Evolutionary conservation across 1,140 invertebrate species (phyloP).

Genomic region (Bradysia coprophila): DNA sequence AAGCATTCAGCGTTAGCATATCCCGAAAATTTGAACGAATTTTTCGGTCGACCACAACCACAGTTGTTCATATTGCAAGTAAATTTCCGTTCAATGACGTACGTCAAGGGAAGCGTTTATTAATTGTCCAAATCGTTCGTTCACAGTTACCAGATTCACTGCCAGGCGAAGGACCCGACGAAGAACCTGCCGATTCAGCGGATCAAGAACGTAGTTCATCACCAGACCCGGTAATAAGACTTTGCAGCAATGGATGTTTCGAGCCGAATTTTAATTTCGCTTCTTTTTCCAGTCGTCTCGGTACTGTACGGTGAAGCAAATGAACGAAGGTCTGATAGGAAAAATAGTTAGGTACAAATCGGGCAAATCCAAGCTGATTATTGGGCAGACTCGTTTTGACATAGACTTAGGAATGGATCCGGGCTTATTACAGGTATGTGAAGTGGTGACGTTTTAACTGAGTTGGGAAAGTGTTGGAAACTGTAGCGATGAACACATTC

Average conservation of each 20-base stretch:
- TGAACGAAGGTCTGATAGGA: slow-evolving; percentile 35
- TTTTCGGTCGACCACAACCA: slow-evolving; percentile 10
- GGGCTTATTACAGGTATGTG: slow-evolving; percentile 22
- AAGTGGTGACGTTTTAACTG: slow-evolving; percentile 11
- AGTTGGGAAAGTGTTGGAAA: not conserved
- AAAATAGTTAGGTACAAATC: slow-evolving; percentile 32
- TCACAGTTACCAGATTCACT: slow-evolving; percentile 27
- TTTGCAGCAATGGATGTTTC: slow-evolving; percentile 8
- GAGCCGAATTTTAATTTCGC: slow-evolving; percentile 4
- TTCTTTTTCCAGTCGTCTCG: slow-evolving; percentile 12
- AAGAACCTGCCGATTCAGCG: slow-evolving; percentile 9
- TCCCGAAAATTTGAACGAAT: slow-evolving; percentile 3
- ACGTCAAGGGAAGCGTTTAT: too few species aligned
- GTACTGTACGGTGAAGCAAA: slow-evolving; percentile 19
- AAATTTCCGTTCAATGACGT: not conserved
- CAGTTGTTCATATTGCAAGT: slow-evolving; percentile 18
- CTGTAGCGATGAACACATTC: too few species aligned
- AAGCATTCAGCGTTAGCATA: not conserved
- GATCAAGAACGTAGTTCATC: slow-evolving; percentile 6
- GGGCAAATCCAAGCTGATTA: slow-evolving; percentile 28
- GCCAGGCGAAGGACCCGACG: slow-evolving; percentile 21
- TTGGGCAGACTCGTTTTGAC: slow-evolving; percentile 33
- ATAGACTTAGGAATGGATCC: slow-evolving; percentile 24
- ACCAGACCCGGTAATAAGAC: slow-evolving; percentile 8
- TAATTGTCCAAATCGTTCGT: not conserved